Base-by-base conservation (phyloP, 1,140 invertebrate genomes). In the Drosophila bifasciata region DNA sequence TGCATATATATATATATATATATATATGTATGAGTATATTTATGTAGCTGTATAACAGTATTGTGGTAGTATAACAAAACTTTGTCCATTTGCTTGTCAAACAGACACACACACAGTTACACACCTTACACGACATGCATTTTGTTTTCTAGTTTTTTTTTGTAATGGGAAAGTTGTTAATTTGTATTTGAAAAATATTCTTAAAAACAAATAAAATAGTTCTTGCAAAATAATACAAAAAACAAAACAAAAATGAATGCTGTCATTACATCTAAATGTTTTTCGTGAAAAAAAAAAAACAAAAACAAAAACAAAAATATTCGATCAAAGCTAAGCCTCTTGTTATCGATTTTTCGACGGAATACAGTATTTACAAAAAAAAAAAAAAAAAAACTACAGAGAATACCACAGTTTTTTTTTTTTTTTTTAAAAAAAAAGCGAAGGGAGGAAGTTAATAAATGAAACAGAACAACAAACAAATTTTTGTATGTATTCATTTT, bases 401-500 rank as follows among this genome's bases (percentile, higher is more conserved):
- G n/a, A n/a, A n/a, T n/a, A n/a, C n/a, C n/a, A n/a, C 8, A 25
- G 28, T 8, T 28, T 36, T 76, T 73, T 74, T 55, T 74, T 59
- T 57, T 68, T 81, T 58, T 75, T 72, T 78, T 59, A 59, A 44
- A 75, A 60, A 43, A 67, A 66, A 63, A 53, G 51, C 73, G 51
- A 50, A 78, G 61, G 61, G 61, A 63, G n/a, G n/a, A n/a, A n/a
- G n/a, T n/a, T n/a, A n/a, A 63, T 56, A 76, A 76, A 79, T 53
- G 64, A 76, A 45, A 55, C 63, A 79, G 44, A 73, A 80, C 63
- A 70, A 68, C 73, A 67, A n/a, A n/a, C n/a, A n/a, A n/a, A 83
- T 75, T 90, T 90, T 89, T 90, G 76, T 90, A 90, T 89, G 80
- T 81, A 89, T 89, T 84, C 62, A 81, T 89, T 89, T 89, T 83